Evolutionary conservation across 2,113 vertebrate species (phyloP).

Genomic region (Sander vitreus): DNA sequence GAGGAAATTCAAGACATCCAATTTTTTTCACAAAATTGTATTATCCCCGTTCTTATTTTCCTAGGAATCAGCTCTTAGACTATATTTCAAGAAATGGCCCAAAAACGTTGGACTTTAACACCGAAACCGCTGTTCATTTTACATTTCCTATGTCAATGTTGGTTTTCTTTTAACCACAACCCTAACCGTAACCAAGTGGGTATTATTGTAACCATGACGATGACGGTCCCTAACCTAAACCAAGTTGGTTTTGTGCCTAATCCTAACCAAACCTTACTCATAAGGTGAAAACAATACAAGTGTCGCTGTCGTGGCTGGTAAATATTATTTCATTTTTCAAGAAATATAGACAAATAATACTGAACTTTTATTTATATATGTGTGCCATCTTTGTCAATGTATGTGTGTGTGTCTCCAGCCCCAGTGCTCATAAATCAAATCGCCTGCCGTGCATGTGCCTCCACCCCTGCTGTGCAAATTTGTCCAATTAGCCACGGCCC

Average conservation of each 20-base stretch:
- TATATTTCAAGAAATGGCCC: background rate
- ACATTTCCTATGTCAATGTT: background rate
- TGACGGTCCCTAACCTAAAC: background rate
- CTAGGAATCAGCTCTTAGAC: background rate
- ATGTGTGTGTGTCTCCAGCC: conserved; percentile 53
- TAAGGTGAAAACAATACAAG: too few species aligned
- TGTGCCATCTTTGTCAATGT: conserved; percentile 37
- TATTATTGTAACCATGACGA: background rate
- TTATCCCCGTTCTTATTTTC: background rate
- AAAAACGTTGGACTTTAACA: too few species aligned
- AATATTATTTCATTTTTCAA: background rate
- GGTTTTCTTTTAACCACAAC: background rate
- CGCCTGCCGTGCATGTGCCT: conserved; percentile 84
- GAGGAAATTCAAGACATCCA: background rate
- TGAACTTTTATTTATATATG: background rate
- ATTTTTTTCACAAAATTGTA: background rate
- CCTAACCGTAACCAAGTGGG: background rate
- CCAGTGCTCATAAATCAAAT: conserved; percentile 87
- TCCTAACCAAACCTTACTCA: too few species aligned
- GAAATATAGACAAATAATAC: background rate
- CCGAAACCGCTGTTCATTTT: background rate
- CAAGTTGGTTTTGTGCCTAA: background rate
- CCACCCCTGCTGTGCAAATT: conserved; percentile 96
- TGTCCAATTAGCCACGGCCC: conserved; percentile 97
- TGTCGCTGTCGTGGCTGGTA: too few species aligned